Evolutionary conservation across 2,113 vertebrate species (phyloP).

Genomic region (Ceratotherium simum): DNA sequence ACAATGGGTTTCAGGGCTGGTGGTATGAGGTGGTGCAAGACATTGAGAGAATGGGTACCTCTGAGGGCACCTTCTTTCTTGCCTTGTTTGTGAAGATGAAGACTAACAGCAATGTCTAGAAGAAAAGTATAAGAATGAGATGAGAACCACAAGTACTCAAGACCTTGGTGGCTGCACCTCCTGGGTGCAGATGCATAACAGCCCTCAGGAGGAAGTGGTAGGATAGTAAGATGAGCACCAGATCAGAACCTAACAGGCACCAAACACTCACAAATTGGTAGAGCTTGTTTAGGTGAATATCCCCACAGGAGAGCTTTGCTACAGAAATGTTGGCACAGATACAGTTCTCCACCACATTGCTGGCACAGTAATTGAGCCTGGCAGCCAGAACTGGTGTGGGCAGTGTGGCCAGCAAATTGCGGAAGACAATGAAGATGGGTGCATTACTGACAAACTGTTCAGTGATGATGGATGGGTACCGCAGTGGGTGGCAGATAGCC

Average conservation of each 20-base stretch:
- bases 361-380: conserved; percentile 71
- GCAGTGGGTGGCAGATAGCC: conserved; percentile 69
- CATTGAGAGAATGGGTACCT: conserved; percentile 74
- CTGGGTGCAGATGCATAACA: conserved; percentile 44
- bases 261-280: conserved; percentile 76
- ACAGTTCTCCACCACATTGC: conserved; percentile 74
- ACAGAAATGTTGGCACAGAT: conserved; percentile 77
- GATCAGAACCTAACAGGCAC: conserved; percentile 68
- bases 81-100: conserved; percentile 78
- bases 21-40: conserved; percentile 74
- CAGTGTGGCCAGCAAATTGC: conserved; percentile 63
- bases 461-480: conserved; percentile 64
- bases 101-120: conserved; percentile 69
- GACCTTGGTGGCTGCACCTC: conserved; percentile 59
- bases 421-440: conserved; percentile 61
- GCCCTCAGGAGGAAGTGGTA: conserved; percentile 71
- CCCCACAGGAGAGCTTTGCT: conserved; percentile 62
- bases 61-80: conserved; percentile 57
- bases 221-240: conserved; percentile 73
- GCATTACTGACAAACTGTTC: conserved; percentile 66
- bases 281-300: conserved; percentile 68
- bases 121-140: conserved; percentile 77
- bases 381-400: conserved; percentile 72
- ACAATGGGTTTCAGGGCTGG: conserved; percentile 75
- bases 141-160: conserved; percentile 78